A percentile compares a stretch with the other conserved stretches of the same genome.
Evolutionary conservation across 2,113 vertebrate species (phyloP).

Genomic region (Brienomyrus brachyistius): DNA sequence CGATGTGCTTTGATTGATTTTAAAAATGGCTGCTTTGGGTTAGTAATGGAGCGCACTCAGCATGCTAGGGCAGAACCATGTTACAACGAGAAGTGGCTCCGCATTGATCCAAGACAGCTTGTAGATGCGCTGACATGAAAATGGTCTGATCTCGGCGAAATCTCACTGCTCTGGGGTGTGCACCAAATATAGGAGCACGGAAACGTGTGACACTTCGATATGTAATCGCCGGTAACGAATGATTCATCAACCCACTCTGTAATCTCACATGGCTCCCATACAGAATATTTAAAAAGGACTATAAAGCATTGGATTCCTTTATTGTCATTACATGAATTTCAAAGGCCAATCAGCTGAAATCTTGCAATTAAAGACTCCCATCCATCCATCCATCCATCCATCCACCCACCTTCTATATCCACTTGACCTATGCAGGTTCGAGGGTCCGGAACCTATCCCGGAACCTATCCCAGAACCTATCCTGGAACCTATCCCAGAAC

Average conservation of each 20-base stretch:
- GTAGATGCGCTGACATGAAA: neutral
- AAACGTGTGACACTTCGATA: neutral
- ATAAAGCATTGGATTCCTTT: neutral
- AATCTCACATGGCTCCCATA: neutral
- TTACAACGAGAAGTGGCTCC: neutral
- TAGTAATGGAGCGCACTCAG: neutral
- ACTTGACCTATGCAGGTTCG: neutral
- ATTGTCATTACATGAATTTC: neutral
- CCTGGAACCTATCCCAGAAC: neutral
- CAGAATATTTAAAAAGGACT: neutral
- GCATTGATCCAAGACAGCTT: neutral
- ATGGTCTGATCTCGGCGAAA: neutral
- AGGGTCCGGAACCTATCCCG: too few relatives aligned
- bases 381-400: neutral
- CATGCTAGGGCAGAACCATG: neutral
- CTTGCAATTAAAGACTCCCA: neutral
- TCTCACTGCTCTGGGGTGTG: neutral
- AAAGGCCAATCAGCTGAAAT: neutral
- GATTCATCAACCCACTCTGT: neutral
- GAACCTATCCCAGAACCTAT: too few relatives aligned
- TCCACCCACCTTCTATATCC: neutral
- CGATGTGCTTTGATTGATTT: neutral
- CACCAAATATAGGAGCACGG: neutral
- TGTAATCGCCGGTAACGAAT: neutral
- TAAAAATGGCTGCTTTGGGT: neutral